Conservation (phyloP, 2,797 vertebrate species). For the Aldrovandia affinis region DNA sequence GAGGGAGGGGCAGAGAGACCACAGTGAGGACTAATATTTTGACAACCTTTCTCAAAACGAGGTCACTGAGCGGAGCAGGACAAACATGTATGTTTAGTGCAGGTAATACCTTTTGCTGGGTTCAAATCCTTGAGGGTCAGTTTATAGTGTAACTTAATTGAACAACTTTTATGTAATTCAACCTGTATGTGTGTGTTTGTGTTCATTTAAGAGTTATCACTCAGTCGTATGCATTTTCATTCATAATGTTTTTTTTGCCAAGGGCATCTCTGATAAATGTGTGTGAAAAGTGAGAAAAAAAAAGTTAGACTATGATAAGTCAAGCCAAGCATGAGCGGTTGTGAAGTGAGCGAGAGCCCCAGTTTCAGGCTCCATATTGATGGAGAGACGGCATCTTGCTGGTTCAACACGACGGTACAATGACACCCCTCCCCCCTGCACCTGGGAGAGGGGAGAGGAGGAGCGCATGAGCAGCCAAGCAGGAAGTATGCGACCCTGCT, state of each 20-base stretch:
- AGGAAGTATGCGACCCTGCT: slow-evolving; percentile 80
- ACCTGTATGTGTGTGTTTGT: background rate
- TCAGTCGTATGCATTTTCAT: background rate
- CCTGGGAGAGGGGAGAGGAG: slow-evolving; percentile 63
- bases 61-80: no score
- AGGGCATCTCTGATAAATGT: no score
- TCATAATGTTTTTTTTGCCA: background rate
- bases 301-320: background rate
- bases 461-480: slow-evolving; percentile 81
- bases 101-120: no score
- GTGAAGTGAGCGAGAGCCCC: slow-evolving; percentile 47
- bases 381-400: slow-evolving; percentile 76
- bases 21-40: no score
- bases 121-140: no score
- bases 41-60: no score
- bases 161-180: no score
- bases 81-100: no score
- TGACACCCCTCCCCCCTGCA: slow-evolving; percentile 70
- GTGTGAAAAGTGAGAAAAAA: background rate
- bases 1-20: no score
- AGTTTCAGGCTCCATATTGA: slow-evolving; percentile 73
- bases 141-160: no score
- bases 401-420: slow-evolving; percentile 79
- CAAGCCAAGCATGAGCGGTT: background rate
- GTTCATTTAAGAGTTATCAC: background rate